phyloP scores from a whole-genome alignment of 2,113 vertebrate genomes.

The Rhegmatorhina hoffmannsi region DNA sequence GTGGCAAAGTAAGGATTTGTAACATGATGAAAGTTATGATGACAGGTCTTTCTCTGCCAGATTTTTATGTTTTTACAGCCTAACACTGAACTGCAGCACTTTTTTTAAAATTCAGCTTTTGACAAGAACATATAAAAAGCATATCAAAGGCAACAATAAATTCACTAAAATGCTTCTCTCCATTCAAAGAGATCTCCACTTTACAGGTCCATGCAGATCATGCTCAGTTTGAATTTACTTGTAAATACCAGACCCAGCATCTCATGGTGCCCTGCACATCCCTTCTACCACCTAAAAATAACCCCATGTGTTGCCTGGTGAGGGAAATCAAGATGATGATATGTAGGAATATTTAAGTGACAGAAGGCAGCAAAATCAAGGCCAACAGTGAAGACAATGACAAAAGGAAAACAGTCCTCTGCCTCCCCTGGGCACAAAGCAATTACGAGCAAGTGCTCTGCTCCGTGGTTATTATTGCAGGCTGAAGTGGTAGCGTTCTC shows the following conservation, averaged over 20 bases:
- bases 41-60: conserved; percentile 62
- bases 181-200: neutral
- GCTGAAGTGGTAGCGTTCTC: conserved; percentile 4
- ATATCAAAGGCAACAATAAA: conserved; percentile 52
- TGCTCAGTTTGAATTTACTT: neutral
- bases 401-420: neutral
- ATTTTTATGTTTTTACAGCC: conserved; percentile 60
- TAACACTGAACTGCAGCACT: conserved; percentile 33
- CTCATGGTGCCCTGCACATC: neutral
- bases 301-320: neutral
- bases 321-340: neutral
- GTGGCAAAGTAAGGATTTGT: conserved; percentile 63
- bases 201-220: neutral
- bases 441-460: neutral
- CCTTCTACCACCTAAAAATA: neutral
- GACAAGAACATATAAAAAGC: conserved; percentile 47
- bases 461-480: neutral
- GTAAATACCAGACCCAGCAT: neutral
- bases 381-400: neutral
- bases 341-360: neutral
- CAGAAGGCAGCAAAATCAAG: neutral
- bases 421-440: conserved; percentile 28
- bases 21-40: conserved; percentile 64
- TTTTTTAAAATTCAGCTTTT: conserved; percentile 34
- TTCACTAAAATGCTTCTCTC: neutral